These are phyloP conservation scores for Microtus ochrogaster DNA, from an alignment of 2,113 vertebrate genomes.

Conservation along the genomic window DNA sequence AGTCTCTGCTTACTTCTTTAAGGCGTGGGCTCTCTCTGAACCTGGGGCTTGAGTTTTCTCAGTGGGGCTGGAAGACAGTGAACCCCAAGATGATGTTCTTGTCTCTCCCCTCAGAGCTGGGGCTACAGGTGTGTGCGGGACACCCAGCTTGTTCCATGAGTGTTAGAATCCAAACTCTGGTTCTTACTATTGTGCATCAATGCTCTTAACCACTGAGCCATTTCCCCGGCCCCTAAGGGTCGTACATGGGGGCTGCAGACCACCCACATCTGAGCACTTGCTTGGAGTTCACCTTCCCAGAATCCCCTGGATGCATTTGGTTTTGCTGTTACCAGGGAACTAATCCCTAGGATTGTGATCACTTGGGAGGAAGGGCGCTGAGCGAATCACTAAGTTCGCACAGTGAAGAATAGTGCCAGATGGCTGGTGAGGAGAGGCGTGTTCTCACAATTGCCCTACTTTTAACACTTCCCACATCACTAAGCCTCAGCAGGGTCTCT, in stretches of 20 bases:
- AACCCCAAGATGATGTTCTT: no score
- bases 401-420: neutral
- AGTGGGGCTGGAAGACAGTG: neutral
- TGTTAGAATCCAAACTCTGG: neutral
- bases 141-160: accelerated
- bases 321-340: neutral
- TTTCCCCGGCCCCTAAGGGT: neutral
- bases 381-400: neutral
- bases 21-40: neutral
- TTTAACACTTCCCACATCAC: neutral
- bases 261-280: neutral
- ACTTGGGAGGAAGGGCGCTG: neutral
- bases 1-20: neutral
- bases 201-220: no score
- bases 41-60: neutral
- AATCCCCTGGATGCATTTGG: neutral
- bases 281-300: neutral
- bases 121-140: neutral
- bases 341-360: neutral
- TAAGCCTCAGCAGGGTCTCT: neutral
- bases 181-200: neutral
- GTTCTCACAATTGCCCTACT: neutral
- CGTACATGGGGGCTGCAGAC: neutral
- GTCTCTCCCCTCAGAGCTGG: neutral
- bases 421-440: neutral